phyloP scores from a whole-genome alignment of 64 coral and sea anemone genomes.

The Montipora sp. region DNA sequence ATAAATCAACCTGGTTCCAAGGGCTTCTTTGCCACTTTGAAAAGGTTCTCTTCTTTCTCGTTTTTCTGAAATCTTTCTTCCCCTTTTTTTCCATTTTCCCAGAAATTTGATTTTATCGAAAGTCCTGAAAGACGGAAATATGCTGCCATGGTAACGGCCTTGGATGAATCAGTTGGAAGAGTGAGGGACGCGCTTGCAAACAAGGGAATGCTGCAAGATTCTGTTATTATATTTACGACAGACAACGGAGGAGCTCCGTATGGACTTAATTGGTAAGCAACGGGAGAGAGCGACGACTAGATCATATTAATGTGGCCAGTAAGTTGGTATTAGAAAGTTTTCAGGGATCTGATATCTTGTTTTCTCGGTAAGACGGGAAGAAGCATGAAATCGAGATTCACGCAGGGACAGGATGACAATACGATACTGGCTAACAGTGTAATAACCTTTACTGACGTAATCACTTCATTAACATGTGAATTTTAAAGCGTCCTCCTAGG shows the following conservation, averaged over 20 bases:
- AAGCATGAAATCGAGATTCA: too few species aligned
- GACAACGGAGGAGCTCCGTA: slow-evolving; percentile 92
- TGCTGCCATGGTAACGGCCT: slow-evolving; percentile 90
- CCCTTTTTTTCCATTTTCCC: not conserved
- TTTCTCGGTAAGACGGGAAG: too few species aligned
- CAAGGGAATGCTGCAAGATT: slow-evolving; percentile 76
- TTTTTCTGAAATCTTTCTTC: not conserved
- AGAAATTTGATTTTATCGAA: slow-evolving; percentile 73
- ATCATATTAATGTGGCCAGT: too few species aligned
- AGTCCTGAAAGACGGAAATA: slow-evolving; percentile 71
- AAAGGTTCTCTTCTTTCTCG: not conserved
- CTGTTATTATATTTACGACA: slow-evolving; percentile 86
- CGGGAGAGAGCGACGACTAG: too few species aligned
- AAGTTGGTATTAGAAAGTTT: too few species aligned
- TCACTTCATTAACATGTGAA: too few species aligned
- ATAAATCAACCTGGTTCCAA: too few species aligned
- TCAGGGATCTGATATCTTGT: too few species aligned
- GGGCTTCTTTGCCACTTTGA: not conserved
- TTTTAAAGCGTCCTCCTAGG: too few species aligned
- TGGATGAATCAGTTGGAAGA: slow-evolving; percentile 80
- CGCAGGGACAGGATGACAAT: too few species aligned
- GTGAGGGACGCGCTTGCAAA: slow-evolving; percentile 64
- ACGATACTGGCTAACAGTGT: too few species aligned
- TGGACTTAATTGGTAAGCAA: slow-evolving; percentile 85
- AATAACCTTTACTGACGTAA: too few species aligned